Base-by-base conservation (phyloP, 2,113 vertebrate genomes). In the Nyctibius bracteatus region DNA sequence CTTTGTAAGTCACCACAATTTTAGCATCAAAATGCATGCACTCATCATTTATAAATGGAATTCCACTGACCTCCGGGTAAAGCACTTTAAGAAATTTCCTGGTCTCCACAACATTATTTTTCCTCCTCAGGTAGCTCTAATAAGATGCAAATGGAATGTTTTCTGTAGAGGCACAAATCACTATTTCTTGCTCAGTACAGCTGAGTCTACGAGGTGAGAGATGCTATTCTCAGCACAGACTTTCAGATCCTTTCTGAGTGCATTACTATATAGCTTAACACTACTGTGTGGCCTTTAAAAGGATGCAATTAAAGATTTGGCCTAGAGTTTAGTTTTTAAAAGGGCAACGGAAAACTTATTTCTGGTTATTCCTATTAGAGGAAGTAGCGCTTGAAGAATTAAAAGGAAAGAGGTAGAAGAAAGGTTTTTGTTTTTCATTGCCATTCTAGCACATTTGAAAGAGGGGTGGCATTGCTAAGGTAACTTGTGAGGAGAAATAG, bases 21-120 rank as follows among this genome's bases (percentile, higher is more conserved):
- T 88, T 77, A 94, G 95, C 96, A 95, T 96, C 82, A 96, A 97
- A 97, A 91, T 90, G 80, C 95, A 97, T 97, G 97, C 94, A 95
- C 94, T 96, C 92, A 87, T 94, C 30, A 73, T 91, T 93, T 94
- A 80, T 73, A 95, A 95, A 85, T 72, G 63, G 75, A 95, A 85
- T 94, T 96, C 88, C 88, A 95, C 94, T 97, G 97, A 97, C 91
- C 94, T 97, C 91, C 96, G 94, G 84, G 57, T 93, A 96, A 91
- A 97, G 93, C 92, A 97, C 93, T 96, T 92, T 44, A 93, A 93
- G 75, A 96, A 78, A 95, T 93, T 62, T 91, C 83, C 68, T 91
- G 39, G 87, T 92, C 63, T 94, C 57, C 75, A 87, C 82, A 83
- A 83, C 6, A 23, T 54, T 57, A 55, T 71, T 67, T 95, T 93